Percentiles rank a stretch among this genome's conserved stretches.
Evolutionary conservation across 2,888 invertebrate species (phyloP).

Genomic region (Hylaea fasciaria): DNA sequence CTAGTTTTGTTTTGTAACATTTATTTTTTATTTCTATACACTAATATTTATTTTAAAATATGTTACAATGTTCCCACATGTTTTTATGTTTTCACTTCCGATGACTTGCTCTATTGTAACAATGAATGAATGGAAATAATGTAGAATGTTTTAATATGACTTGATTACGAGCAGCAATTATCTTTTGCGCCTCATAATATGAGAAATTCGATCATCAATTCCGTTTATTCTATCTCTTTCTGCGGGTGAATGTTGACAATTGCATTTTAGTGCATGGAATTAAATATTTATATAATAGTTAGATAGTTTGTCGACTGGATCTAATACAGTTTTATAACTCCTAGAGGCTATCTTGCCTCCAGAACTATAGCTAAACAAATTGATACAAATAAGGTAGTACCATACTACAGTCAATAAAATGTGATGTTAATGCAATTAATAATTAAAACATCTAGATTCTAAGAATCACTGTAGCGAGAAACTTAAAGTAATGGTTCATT

Average conservation of each 20-base stretch:
- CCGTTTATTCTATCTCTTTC: constrained; percentile 18
- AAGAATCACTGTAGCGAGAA: constrained; percentile 44
- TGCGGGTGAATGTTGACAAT: constrained; percentile 8
- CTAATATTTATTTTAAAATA: constrained; percentile 83
- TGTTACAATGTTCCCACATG: constrained; percentile 85
- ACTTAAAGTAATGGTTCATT: constrained; percentile 43
- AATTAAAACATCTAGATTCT: constrained; percentile 45
- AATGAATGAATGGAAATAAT: constrained; percentile 36
- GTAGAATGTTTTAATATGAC: constrained; percentile 26
- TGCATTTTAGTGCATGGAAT: constrained; percentile 31
- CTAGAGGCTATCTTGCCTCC: constrained; percentile 26
- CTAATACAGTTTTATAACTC: constrained; percentile 18
- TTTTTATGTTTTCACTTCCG: constrained; percentile 65
- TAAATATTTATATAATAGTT: constrained; percentile 14
- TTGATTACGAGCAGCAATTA: constrained; percentile 2
- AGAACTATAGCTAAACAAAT: constrained; percentile 20
- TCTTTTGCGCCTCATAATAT: constrained; percentile 37
- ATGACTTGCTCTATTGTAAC: constrained; percentile 49
- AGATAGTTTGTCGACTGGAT: constrained; percentile 19
- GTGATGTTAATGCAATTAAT: constrained; percentile 36
- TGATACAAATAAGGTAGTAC: constrained; percentile 22
- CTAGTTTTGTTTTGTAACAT: constrained; percentile 67
- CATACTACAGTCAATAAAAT: constrained; percentile 28
- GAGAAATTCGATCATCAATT: constrained; percentile 35
- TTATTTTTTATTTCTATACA: constrained; percentile 74